These are phyloP conservation scores for Drosophila vallismaia DNA, from an alignment of 2,888 invertebrate genomes.

Conservation along the genomic window DNA sequence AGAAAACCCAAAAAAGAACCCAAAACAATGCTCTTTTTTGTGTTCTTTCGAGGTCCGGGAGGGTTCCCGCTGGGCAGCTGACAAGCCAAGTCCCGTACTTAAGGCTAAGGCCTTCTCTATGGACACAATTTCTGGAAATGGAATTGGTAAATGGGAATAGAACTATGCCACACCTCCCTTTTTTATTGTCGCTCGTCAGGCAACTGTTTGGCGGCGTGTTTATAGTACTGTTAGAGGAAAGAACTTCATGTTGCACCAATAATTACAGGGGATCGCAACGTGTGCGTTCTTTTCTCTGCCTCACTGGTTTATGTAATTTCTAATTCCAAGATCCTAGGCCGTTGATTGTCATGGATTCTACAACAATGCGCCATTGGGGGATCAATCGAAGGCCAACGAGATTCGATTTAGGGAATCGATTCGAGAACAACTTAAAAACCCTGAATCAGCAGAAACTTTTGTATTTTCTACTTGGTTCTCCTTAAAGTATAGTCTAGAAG, in stretches of 20 bases:
- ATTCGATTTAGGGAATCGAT: not conserved
- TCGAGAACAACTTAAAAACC: not conserved
- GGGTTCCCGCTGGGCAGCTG: slow-evolving; percentile 37
- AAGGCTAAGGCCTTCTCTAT: not conserved
- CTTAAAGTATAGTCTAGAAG: not conserved
- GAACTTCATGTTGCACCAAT: slow-evolving; percentile 26
- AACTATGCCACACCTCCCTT: slow-evolving; percentile 25
- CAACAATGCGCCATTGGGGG: not conserved
- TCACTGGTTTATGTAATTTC: not conserved
- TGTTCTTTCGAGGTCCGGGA: not conserved
- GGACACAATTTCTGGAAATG: slow-evolving; percentile 1
- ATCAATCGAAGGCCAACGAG: not conserved
- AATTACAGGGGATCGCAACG: slow-evolving; percentile 25
- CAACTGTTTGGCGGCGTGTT: slow-evolving; percentile 33
- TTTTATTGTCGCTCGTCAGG: slow-evolving; percentile 24
- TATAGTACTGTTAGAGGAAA: slow-evolving; percentile 22
- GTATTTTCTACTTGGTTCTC: not conserved
- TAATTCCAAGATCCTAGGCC: slow-evolving; percentile 3
- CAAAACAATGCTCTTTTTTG: slow-evolving; percentile 1
- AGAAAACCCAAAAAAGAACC: not conserved
- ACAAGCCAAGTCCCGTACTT: slow-evolving; percentile 10
- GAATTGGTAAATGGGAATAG: slow-evolving; percentile 2
- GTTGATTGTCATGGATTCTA: not conserved
- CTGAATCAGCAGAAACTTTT: not conserved
- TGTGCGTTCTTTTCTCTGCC: slow-evolving; percentile 17